Base-by-base conservation (phyloP, 2,797 vertebrate genomes). In the Centropyge bicolor region DNA sequence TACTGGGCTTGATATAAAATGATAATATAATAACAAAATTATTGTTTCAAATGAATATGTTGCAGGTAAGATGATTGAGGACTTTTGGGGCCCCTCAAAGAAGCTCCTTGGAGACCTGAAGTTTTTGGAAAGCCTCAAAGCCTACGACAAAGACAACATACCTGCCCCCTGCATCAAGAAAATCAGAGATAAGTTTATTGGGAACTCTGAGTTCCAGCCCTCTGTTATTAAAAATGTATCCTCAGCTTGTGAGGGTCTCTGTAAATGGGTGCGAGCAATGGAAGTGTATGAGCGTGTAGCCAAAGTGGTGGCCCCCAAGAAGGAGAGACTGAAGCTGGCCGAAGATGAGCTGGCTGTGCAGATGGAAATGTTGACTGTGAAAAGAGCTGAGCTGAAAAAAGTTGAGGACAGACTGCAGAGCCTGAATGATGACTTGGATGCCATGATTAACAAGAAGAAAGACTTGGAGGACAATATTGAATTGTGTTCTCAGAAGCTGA, bases 231-330 rank as follows among this genome's bases (percentile, higher is more conserved):
- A 97, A 86, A 98, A 96, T 0, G 97, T 98, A 13, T 99, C 98
- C 0, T 98, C 98, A 0, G 97, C 98, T 70, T 99, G 98, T 11
- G 97, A 99, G 84, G 97, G 97, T 2, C 94, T 99, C 5, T 99
- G 98, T 89, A 98, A 96, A 85, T 99, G 97, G 98, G 97, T 99
- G 74, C 85, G 96, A 49, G 97, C 97, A 73, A 97, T 98, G 97
- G 97, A 98, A 74, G 96, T 96, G 1, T 99, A 99, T 0, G 97
- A 99, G 49, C 95, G 96, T 0, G 97, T 99, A 3, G 95, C 96
- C 43, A 98, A 97, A 70, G 95, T 97, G 2, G 98, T 99, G 0
- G 97, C 96, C 45, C 98, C 98, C 0, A 99, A 99, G 81, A 95
- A 96, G 0, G 95, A 95, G 85, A 93, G 94, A 6, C 89, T 98